Evolutionary conservation across 2,797 vertebrate species (phyloP), one percentile per base, ranked within the genome.

Genomic region (Lithobates sylvaticus): DNA sequence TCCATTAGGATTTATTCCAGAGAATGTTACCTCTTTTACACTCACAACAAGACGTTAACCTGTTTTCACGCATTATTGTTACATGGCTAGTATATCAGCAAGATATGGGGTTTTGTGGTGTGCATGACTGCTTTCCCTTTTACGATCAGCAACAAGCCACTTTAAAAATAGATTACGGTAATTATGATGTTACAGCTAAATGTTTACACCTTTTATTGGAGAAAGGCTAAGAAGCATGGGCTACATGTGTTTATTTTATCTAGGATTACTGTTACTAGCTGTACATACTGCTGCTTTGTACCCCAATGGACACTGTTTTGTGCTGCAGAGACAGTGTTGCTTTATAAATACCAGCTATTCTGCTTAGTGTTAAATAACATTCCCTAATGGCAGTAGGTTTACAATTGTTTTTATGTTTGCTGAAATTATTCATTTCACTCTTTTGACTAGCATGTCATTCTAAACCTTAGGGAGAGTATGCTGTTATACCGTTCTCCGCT

Each of bases 351-450:
- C 64, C 26, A 44, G 34, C 36, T 29, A 21, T 42, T 47, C 39
- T 78, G 61, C 39, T 78, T 65, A 78, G 58, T 67, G 61, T 32
- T 67, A 68, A 78, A 50, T 69, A 5, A 6, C 27, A 10, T 80
- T 80, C 16, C 65, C 77, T 26, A 78, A 32, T 68, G 39, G 65
- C 39, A 44, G 34, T 13, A 67, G 65, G 65, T 67, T 67, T 67
- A 67, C 65, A 27, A 67, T 67, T 26, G 65, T 67, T 67, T 78
- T 21, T 50, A 29, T 80, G 26, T 34, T 72, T 80, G 65, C 29
- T 27, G 44, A 78, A 79, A 80, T 80, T 47, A 50, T 70, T 50
- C 26, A 50, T n/a, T 50, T 80, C 10, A 8, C 65, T 80, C 44
- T 21, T 54, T 32, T 70, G 16, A 26, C 64, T 69, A 3, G 64